Evolutionary conservation across 2,888 invertebrate species (phyloP), one percentile per base, ranked within the genome.

Genomic region (Athalia circularis): DNA sequence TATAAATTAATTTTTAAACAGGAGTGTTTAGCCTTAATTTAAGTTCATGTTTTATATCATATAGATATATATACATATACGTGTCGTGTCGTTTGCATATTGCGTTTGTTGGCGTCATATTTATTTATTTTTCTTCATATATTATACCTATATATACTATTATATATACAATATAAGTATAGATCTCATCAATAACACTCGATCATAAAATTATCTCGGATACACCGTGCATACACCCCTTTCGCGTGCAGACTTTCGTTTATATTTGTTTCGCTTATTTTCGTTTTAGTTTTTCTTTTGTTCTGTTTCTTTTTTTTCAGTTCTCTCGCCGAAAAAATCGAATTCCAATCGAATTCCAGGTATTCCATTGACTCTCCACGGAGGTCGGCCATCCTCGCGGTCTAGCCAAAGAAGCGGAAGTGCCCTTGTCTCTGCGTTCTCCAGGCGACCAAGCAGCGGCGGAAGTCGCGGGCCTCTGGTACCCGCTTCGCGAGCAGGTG

Each of bases 401-500:
- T 92, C 93, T 80, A 93, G 93, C 85, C 92, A 92, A 83, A 91
- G 92, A 84, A 94, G 94, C 85, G 91, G 88, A 80, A 88, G 84
- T 85, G 91, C 91, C 13, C 87, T 92, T 82, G 90, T 89, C 83
- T 92, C 92, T 82, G 90, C 91, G 85, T 91, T 90, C 87, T 90
- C 91, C 86, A 91, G 92, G 81, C 90, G 92, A 86, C 90, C 92
- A 78, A 92, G 92, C 91, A 92, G 93, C 90, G 92, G 92, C 83
- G 92, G 92, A 82, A 92, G 92, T 86, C 94, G 94, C 87, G 95
- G 94, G 90, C 94, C 94, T 88, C 91, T 94, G 86, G 94, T 95
- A 89, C 94, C 95, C 88, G 94, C 95, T 88, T 96, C 96, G 90
- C 94, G 96, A 93, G 95, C 96, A 96, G 96, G 96, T 96, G 96